Percentiles rank a stretch among this genome's conserved stretches.
phyloP scores from a whole-genome alignment of 2,113 vertebrate genomes.

The Glaucomys volans region DNA sequence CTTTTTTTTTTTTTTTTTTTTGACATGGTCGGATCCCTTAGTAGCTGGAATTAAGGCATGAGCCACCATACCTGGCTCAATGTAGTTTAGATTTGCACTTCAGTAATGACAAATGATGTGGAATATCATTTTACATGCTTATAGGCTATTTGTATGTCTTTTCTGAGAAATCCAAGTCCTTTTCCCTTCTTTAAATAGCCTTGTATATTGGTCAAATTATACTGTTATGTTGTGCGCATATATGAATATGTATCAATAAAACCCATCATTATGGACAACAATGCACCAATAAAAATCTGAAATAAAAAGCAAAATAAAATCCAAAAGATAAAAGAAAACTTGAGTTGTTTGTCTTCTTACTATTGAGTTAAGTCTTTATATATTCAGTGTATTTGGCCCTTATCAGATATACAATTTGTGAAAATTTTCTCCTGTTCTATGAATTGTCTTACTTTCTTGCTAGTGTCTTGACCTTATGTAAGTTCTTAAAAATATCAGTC shows the following conservation, averaged over 20 bases:
- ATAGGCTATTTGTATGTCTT: background rate
- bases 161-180: background rate
- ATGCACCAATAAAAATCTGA: too few relatives aligned
- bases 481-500: background rate
- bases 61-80: too few relatives aligned
- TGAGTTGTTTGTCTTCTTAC: background rate
- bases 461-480: background rate
- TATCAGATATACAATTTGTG: slow-evolving; percentile 4
- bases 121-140: background rate
- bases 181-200: background rate
- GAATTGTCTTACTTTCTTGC: background rate
- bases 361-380: slow-evolving; percentile 37
- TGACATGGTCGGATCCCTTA: too few relatives aligned
- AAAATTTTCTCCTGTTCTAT: background rate
- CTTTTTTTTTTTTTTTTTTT: too few relatives aligned
- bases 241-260: too few relatives aligned
- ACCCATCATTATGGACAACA: too few relatives aligned
- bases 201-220: background rate
- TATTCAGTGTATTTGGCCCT: background rate
- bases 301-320: too few relatives aligned
- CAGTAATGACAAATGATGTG: background rate
- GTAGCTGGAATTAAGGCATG: too few relatives aligned
- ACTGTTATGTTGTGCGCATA: too few relatives aligned
- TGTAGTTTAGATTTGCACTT: background rate
- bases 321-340: too few relatives aligned